These are phyloP conservation scores for Orbicella faveolata DNA, from an alignment of 64 coral and sea anemone genomes.

Conservation along the genomic window DNA sequence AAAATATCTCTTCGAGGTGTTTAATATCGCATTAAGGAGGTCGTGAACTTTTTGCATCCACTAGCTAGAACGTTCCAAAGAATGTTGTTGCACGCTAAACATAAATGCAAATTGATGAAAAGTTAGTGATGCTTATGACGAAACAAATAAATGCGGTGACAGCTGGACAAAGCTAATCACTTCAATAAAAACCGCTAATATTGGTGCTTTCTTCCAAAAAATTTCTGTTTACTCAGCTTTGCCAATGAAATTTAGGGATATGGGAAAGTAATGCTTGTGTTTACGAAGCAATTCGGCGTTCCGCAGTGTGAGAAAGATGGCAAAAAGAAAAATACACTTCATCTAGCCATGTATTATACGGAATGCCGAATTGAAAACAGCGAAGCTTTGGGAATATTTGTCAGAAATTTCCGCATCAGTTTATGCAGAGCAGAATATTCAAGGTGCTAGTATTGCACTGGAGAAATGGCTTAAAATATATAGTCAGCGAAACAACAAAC, in stretches of 20 bases:
- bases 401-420: too few relatives aligned
- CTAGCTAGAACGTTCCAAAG: not conserved
- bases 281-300: not conserved
- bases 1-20: not conserved
- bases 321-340: not conserved
- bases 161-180: not conserved
- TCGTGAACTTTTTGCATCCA: not conserved
- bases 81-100: not conserved
- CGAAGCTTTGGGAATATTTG: too few relatives aligned
- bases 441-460: too few relatives aligned
- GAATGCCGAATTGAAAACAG: not conserved
- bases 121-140: not conserved
- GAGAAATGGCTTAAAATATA: too few relatives aligned
- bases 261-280: not conserved
- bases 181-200: not conserved
- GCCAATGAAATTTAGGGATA: not conserved
- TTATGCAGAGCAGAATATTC: too few relatives aligned
- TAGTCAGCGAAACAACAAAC: too few relatives aligned
- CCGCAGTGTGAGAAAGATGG: not conserved
- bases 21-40: not conserved
- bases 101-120: constrained; percentile 28
- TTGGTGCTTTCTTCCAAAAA: not conserved
- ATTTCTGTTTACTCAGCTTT: not conserved
- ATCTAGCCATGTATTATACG: too few relatives aligned
- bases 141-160: not conserved